A percentile compares a stretch with the other conserved stretches of the same genome.
These are phyloP conservation scores for Sericinus montela DNA, from an alignment of 2,888 invertebrate genomes.

Conservation along the genomic window DNA sequence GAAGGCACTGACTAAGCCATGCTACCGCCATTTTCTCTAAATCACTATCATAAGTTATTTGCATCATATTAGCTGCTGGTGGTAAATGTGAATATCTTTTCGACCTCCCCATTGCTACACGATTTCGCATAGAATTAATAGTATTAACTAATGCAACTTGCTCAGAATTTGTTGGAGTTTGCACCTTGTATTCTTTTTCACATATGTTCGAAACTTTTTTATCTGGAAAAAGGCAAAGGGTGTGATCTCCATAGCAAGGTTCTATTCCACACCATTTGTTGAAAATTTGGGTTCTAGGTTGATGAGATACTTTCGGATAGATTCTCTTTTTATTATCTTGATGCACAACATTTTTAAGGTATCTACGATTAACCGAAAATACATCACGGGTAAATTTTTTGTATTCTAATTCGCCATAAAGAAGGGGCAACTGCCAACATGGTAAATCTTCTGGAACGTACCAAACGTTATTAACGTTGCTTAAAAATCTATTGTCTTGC, in stretches of 20 bases:
- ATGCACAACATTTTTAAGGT: constrained; percentile 46
- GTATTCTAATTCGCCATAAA: constrained; percentile 47
- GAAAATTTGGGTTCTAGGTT: constrained; percentile 11
- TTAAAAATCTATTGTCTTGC: constrained; percentile 15
- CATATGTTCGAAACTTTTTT: constrained; percentile 46
- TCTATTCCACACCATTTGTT: constrained; percentile 62
- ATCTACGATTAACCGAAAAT: constrained; percentile 41
- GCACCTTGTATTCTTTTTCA: constrained; percentile 40
- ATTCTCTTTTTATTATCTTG: constrained; percentile 14
- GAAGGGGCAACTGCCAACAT: constrained; percentile 61
- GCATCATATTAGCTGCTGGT: constrained; percentile 61
- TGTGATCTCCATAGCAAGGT: constrained; percentile 68
- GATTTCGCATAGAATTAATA: constrained; percentile 64
- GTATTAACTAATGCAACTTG: constrained; percentile 53
- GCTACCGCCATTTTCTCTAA: constrained; percentile 55
- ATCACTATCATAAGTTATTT: constrained; percentile 61
- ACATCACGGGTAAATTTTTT: constrained; percentile 34
- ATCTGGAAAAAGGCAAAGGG: constrained; percentile 55
- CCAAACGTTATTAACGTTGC: constrained; percentile 37
- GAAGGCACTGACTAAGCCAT: constrained; percentile 65
- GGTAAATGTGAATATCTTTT: constrained; percentile 52
- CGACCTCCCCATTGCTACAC: constrained; percentile 49
- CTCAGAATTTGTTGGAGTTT: constrained; percentile 39
- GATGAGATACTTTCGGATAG: constrained; percentile 17
- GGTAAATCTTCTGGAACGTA: constrained; percentile 56